A percentile compares a stretch with the other conserved stretches of the same genome.
Conservation (phyloP, 2,797 vertebrate genomes). For the Danio choprae region DNA sequence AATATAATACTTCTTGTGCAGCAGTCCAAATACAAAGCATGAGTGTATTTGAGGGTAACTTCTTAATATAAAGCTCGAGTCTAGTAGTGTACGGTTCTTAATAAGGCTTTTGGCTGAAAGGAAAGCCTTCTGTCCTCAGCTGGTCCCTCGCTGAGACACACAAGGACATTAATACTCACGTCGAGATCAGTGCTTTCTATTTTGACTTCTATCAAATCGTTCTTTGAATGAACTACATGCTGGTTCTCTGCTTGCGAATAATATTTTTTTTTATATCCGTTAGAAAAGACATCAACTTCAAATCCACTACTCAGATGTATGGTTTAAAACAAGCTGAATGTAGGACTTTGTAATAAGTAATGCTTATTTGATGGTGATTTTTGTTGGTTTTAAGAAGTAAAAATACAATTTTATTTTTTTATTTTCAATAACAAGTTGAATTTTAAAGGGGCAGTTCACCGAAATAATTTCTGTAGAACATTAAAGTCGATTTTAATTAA, state of each 20-base stretch:
- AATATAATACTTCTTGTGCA: constrained; percentile 48
- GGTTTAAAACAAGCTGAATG: not conserved
- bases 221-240: constrained; percentile 59
- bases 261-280: constrained; percentile 25
- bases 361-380: not conserved
- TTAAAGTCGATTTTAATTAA: too few relatives aligned
- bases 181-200: constrained; percentile 63
- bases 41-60: constrained; percentile 38
- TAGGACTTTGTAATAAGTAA: not conserved
- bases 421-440: too few relatives aligned
- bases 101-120: constrained; percentile 8
- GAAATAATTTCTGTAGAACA: too few relatives aligned
- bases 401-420: not conserved
- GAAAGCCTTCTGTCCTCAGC: not conserved
- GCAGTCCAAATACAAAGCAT: constrained; percentile 51
- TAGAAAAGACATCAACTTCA: not conserved
- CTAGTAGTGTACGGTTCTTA: not conserved
- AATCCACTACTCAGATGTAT: not conserved
- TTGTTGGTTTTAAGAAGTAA: not conserved
- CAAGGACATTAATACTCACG: constrained; percentile 49
- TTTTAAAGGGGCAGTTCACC: too few relatives aligned
- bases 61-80: not conserved
- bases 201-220: constrained; percentile 18
- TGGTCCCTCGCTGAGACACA: constrained; percentile 12
- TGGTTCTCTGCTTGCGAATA: constrained; percentile 46